phyloP scores from a whole-genome alignment of 2,797 vertebrate species.

The Columba guinea region DNA sequence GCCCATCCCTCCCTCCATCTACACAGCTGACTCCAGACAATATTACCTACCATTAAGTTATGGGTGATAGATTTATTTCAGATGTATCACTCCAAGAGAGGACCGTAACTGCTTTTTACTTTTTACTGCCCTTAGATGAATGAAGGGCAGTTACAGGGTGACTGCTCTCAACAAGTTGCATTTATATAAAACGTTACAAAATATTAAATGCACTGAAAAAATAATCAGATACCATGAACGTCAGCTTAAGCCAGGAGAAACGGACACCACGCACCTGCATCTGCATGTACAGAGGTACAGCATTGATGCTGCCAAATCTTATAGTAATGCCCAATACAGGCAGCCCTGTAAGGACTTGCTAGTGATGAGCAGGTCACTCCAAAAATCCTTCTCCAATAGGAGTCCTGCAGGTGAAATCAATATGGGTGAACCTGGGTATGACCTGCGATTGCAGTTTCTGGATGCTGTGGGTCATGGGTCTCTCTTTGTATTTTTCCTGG shows the following conservation, averaged over 20 bases:
- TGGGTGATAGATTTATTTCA: not conserved
- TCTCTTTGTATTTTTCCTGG: not conserved
- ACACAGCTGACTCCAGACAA: not conserved
- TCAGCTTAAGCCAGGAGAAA: not conserved
- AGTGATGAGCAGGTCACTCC: not conserved
- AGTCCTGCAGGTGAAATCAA: not conserved
- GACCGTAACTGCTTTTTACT: not conserved
- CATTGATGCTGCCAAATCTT: not conserved
- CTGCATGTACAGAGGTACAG: not conserved
- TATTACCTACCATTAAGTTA: not conserved
- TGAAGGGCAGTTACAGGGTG: not conserved
- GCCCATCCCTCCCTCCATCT: not conserved
- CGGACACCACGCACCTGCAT: not conserved
- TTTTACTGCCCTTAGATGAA: not conserved
- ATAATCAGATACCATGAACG: not conserved
- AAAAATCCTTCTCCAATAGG: not conserved
- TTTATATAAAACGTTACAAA: not conserved
- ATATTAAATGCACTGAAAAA: not conserved
- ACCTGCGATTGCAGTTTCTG: not conserved
- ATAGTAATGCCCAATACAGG: not conserved
- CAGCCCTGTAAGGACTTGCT: not conserved
- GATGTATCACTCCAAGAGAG: not conserved
- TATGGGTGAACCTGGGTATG: not conserved
- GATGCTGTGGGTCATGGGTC: not conserved
- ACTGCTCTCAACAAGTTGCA: not conserved